phyloP scores from a whole-genome alignment of 2,797 vertebrate genomes.

The Oreortyx pictus region DNA sequence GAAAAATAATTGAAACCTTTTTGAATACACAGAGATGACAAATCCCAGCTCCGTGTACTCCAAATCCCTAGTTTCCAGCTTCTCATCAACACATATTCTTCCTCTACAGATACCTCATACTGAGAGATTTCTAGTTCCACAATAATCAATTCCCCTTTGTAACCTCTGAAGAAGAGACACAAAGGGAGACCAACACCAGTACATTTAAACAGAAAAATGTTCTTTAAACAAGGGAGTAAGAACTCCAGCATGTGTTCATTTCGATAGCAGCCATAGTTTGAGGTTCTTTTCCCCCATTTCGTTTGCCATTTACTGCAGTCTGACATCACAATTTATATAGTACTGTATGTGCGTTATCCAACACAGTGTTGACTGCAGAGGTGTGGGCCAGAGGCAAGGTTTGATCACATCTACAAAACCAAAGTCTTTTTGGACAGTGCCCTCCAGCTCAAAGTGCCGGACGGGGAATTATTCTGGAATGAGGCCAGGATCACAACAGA shows the following conservation, averaged over 20 bases:
- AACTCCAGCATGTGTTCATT: neutral
- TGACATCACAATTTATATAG: neutral
- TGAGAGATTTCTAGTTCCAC: neutral
- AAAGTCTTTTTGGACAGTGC: neutral
- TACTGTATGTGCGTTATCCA: neutral
- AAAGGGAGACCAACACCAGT: neutral
- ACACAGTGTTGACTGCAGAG: neutral
- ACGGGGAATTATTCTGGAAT: neutral
- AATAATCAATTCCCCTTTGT: neutral
- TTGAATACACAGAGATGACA: slow-evolving; percentile 7
- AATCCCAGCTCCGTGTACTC: neutral
- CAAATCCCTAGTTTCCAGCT: neutral
- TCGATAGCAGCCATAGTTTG: neutral
- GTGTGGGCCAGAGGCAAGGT: neutral
- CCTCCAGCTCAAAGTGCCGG: neutral
- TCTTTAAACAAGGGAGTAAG: neutral
- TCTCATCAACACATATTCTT: neutral
- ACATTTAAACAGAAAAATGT: neutral
- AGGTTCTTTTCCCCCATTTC: neutral
- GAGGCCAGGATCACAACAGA: neutral
- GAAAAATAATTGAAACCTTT: slow-evolving; percentile 16
- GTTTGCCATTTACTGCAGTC: neutral
- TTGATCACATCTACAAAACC: neutral
- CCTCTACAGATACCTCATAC: neutral
- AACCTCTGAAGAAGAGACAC: neutral